A percentile compares a stretch with the other conserved stretches of the same genome.
Conservation (phyloP, 1,140 invertebrate species). For the Apolygus lucorum region DNA sequence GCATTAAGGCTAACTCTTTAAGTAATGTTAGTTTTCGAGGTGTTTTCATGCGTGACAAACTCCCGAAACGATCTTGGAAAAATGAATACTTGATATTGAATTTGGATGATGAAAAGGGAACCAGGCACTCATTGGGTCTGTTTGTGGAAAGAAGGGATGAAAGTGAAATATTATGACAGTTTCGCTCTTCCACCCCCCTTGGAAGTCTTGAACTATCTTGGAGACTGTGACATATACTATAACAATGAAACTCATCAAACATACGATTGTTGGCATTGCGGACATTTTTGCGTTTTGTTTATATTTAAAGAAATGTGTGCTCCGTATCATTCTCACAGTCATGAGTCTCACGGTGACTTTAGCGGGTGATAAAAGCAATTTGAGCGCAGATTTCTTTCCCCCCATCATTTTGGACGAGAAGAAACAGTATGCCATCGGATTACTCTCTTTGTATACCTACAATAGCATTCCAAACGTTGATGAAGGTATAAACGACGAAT, state of each 20-base stretch:
- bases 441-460: neutral
- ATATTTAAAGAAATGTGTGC: neutral
- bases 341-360: neutral
- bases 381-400: too few relatives aligned
- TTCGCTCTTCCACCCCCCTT: neutral
- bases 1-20: too few relatives aligned
- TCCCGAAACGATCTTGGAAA: slow-evolving; percentile 36
- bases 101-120: too few relatives aligned
- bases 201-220: neutral
- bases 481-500: neutral
- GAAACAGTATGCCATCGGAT: neutral
- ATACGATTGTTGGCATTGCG: slow-evolving; percentile 6
- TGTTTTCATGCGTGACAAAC: slow-evolving; percentile 28
- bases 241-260: too few relatives aligned
- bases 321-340: neutral
- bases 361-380: neutral
- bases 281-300: slow-evolving; percentile 8
- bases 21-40: slow-evolving; percentile 26
- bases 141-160: slow-evolving; percentile 33
- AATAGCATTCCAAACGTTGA: slow-evolving; percentile 1
- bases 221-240: neutral
- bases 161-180: too few relatives aligned
- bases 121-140: slow-evolving; percentile 39
- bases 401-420: neutral
- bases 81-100: too few relatives aligned